A percentile compares a stretch with the other conserved stretches of the same genome.
Evolutionary conservation across 1,140 invertebrate genomes (phyloP).

Genomic region (Drosophila varians): DNA sequence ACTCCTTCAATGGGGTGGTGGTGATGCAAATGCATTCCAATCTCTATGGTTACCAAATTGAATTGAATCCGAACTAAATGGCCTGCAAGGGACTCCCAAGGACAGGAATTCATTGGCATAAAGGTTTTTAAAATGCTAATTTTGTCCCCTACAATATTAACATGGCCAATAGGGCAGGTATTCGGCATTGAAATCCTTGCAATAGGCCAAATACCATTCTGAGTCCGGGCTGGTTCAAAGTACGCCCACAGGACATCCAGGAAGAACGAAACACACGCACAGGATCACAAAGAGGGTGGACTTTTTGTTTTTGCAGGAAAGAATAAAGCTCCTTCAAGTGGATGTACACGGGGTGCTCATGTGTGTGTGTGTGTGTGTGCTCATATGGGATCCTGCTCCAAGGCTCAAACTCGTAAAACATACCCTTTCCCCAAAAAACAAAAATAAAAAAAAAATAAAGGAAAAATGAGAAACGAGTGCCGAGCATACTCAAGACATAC

Average conservation of each 20-base stretch:
- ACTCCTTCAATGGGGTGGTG: constrained; percentile 3
- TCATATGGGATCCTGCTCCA: constrained; percentile 56
- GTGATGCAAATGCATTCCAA: constrained; percentile 2
- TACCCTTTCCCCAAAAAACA: constrained; percentile 56
- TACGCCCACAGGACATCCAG: constrained; percentile 25
- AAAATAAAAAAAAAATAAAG: constrained; percentile 6
- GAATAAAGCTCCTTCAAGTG: constrained; percentile 76
- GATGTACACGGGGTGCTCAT: too few species aligned
- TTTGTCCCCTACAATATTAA: neutral
- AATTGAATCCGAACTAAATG: neutral
- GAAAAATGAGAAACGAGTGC: constrained; percentile 70
- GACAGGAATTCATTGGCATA: neutral
- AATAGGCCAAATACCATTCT: constrained; percentile 40
- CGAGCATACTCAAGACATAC: constrained; percentile 78
- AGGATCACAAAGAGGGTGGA: constrained; percentile 50
- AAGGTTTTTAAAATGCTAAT: too few species aligned
- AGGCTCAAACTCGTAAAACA: constrained; percentile 74
- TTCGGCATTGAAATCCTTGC: constrained; percentile 34
- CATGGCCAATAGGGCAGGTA: neutral
- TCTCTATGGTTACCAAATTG: neutral
- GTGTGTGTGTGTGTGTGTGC: neutral
- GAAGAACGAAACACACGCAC: constrained; percentile 54
- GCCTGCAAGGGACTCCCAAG: neutral
- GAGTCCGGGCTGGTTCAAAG: constrained; percentile 30
- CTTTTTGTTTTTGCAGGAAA: constrained; percentile 77